phyloP scores from a whole-genome alignment of 2,888 invertebrate species.

The Trichacis sp. region DNA sequence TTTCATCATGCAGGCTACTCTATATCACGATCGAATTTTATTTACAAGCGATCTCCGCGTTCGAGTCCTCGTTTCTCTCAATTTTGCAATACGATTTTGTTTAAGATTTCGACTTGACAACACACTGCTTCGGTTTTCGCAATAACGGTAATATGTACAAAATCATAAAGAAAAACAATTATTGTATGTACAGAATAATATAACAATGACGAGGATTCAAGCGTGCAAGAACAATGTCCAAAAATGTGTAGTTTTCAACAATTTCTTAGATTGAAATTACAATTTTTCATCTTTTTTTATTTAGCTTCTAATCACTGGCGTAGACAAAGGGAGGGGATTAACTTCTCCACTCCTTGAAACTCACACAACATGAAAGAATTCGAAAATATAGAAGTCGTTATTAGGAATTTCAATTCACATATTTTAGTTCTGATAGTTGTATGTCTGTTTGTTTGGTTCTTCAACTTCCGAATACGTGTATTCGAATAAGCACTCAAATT shows the following conservation, averaged over 20 bases:
- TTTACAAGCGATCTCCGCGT: constrained; percentile 45
- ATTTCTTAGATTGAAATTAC: too few species aligned
- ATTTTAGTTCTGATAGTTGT: too few species aligned
- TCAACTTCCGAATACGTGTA: too few species aligned
- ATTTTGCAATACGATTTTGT: background rate
- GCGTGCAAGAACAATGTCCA: constrained; percentile 47
- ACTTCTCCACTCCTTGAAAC: too few species aligned
- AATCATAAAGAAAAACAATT: constrained; percentile 28
- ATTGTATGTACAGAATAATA: constrained; percentile 50
- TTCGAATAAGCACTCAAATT: too few species aligned
- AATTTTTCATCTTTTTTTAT: too few species aligned
- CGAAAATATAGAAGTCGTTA: too few species aligned
- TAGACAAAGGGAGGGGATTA: too few species aligned
- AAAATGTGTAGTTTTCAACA: constrained; percentile 12
- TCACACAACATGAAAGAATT: too few species aligned
- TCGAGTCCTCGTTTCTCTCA: constrained; percentile 46
- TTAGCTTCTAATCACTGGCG: too few species aligned
- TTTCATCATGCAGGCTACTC: constrained; percentile 60
- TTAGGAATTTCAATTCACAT: too few species aligned
- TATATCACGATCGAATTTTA: constrained; percentile 42
- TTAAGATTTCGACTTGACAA: background rate
- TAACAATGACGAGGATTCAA: constrained; percentile 47
- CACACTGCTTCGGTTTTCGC: constrained; percentile 31
- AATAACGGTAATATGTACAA: constrained; percentile 40
- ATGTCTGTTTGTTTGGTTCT: too few species aligned